phyloP scores from a whole-genome alignment of 2,888 invertebrate species.

The Xanthorhoe spadicearia region DNA sequence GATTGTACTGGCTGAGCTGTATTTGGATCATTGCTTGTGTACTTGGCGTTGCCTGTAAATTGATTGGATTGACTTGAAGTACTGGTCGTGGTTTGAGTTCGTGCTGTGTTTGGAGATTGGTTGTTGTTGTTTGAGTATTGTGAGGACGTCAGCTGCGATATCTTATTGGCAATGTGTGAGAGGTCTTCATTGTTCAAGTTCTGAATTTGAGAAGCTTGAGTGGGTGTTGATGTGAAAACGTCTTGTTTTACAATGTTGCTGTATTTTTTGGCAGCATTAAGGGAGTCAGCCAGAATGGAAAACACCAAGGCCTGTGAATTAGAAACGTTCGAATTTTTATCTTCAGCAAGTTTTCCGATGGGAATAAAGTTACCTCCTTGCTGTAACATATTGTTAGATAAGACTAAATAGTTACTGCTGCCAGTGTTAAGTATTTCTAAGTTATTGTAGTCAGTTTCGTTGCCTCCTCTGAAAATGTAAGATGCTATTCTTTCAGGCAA shows the following conservation, averaged over 20 bases:
- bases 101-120: constrained; percentile 44
- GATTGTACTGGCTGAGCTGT: constrained; percentile 47
- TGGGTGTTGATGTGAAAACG: constrained; percentile 50
- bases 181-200: constrained; percentile 65
- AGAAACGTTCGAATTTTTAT: constrained; percentile 73
- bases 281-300: constrained; percentile 75
- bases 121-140: constrained; percentile 60
- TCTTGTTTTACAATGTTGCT: constrained; percentile 70
- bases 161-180: constrained; percentile 64
- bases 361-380: constrained; percentile 64
- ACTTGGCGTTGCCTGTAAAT: constrained; percentile 48
- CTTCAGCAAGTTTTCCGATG: constrained; percentile 67
- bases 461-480: constrained; percentile 68
- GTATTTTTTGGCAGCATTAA: constrained; percentile 76
- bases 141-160: constrained; percentile 73
- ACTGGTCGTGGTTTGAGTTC: constrained; percentile 28
- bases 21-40: constrained; percentile 47
- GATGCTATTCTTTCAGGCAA: constrained; percentile 76
- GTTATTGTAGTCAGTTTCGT: constrained; percentile 64
- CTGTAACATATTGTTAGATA: constrained; percentile 63
- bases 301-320: constrained; percentile 81
- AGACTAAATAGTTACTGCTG: constrained; percentile 74
- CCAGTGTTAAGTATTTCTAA: constrained; percentile 78
- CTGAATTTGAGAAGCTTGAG: constrained; percentile 55
- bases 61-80: constrained; percentile 46